Conservation (phyloP, 2,888 invertebrate genomes). For the Ceratothoa steindachneri region DNA sequence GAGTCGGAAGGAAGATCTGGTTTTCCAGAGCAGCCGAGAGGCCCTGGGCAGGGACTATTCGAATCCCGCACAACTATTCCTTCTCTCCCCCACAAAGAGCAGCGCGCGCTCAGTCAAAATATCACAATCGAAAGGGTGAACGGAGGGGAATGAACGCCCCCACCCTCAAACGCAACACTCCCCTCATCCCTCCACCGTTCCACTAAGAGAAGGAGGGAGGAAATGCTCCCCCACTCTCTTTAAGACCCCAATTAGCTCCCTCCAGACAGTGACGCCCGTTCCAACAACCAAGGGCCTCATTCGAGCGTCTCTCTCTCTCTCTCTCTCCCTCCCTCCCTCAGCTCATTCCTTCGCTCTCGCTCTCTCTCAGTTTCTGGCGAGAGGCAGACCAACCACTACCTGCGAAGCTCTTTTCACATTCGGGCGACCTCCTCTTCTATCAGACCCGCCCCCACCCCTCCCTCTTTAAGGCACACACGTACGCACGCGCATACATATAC, state of each 20-base stretch:
- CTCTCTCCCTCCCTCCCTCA: neutral
- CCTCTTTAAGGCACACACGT: too few relatives aligned
- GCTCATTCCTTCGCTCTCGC: neutral
- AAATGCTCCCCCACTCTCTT: conserved; percentile 3
- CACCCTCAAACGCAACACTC: too few relatives aligned
- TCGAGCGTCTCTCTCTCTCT: conserved; percentile 2
- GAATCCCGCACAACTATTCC: too few relatives aligned
- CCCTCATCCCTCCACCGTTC: too few relatives aligned
- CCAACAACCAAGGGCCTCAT: conserved; percentile 7
- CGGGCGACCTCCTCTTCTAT: too few relatives aligned
- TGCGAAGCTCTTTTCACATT: too few relatives aligned
- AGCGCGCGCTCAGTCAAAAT: too few relatives aligned
- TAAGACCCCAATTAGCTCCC: conserved; percentile 10
- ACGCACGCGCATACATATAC: too few relatives aligned
- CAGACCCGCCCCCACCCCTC: neutral
- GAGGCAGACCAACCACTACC: too few relatives aligned
- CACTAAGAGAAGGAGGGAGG: neutral
- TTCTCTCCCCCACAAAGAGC: too few relatives aligned
- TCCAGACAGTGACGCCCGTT: neutral
- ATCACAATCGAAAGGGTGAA: neutral
- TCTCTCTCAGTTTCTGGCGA: neutral
- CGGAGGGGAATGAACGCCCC: neutral
- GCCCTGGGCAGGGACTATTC: too few relatives aligned
- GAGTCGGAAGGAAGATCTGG: neutral
- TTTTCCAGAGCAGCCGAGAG: too few relatives aligned